A percentile compares a stretch with the other conserved stretches of the same genome.
Evolutionary conservation across 2,797 vertebrate species (phyloP).

Genomic region (Acestrorhynchus altus): DNA sequence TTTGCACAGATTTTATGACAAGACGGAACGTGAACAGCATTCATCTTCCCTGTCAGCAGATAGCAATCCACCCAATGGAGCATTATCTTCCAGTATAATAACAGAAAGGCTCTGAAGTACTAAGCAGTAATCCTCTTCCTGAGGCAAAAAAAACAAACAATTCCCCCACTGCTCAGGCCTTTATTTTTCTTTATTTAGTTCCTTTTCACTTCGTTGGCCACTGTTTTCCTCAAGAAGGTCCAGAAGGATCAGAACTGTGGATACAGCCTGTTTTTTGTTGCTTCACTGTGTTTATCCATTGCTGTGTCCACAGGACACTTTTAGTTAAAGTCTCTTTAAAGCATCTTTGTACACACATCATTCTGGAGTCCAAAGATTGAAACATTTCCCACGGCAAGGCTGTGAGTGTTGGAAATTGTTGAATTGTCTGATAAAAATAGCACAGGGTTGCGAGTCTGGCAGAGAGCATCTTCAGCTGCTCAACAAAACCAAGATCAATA

Average conservation of each 20-base stretch:
- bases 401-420: neutral
- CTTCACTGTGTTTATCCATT: no score
- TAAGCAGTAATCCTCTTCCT: constrained; percentile 3
- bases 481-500: constrained; percentile 33
- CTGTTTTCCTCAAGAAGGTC: constrained; percentile 6
- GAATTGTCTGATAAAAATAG: constrained; percentile 16
- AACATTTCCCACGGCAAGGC: neutral
- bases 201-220: neutral
- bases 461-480: constrained; percentile 8
- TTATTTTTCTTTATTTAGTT: neutral
- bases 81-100: constrained; percentile 4
- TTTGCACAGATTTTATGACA: neutral
- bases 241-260: constrained; percentile 20
- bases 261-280: neutral
- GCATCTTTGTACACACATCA: neutral
- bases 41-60: constrained; percentile 8
- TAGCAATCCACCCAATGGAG: neutral
- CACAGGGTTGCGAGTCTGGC: neutral
- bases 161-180: neutral
- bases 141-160: neutral
- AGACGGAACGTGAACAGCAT: neutral
- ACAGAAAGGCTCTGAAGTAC: neutral
- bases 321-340: constrained; percentile 16
- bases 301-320: constrained; percentile 7
- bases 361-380: constrained; percentile 21